Evolutionary conservation across 30 jellyfish, hydroid and myxozoan species (phyloP).

Genomic region (Turritopsis dohrnii): DNA sequence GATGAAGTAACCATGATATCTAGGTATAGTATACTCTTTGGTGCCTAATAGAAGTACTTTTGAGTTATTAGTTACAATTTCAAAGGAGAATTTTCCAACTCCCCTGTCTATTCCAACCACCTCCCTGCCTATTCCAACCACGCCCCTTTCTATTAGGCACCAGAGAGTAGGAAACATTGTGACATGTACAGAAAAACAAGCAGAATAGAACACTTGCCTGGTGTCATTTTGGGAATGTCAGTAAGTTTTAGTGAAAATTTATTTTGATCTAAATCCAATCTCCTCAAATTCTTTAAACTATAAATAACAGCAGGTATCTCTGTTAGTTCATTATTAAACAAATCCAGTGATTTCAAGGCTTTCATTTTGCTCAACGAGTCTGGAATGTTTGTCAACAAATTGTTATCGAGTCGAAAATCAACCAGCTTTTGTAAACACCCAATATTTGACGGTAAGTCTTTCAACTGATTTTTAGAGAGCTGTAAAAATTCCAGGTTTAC

Average conservation of each 20-base stretch:
- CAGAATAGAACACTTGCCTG: slow-evolving; percentile 9
- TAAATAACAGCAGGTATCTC: slow-evolving; percentile 51
- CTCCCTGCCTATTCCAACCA: no score
- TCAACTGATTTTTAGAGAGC: slow-evolving; percentile 65
- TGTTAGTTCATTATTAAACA: slow-evolving; percentile 55
- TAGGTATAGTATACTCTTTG: no score
- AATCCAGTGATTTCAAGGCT: slow-evolving; percentile 62
- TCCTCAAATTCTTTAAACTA: slow-evolving; percentile 35
- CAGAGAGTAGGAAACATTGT: no score
- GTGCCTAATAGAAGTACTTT: no score
- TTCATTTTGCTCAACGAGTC: slow-evolving; percentile 39
- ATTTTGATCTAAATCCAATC: slow-evolving; percentile 76
- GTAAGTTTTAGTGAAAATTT: slow-evolving; percentile 26
- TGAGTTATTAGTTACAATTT: no score
- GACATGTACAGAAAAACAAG: no score
- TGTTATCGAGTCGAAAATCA: slow-evolving; percentile 69
- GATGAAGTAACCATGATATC: no score
- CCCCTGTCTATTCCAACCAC: no score
- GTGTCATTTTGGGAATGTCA: slow-evolving; percentile 56
- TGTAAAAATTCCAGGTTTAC: slow-evolving; percentile 52
- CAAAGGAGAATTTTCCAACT: no score
- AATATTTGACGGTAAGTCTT: slow-evolving; percentile 48
- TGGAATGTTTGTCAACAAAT: slow-evolving; percentile 47
- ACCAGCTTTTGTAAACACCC: slow-evolving; percentile 50
- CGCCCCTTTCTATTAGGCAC: no score